phyloP scores from a whole-genome alignment of 1,140 invertebrate genomes.

The Drepana arcuata region DNA sequence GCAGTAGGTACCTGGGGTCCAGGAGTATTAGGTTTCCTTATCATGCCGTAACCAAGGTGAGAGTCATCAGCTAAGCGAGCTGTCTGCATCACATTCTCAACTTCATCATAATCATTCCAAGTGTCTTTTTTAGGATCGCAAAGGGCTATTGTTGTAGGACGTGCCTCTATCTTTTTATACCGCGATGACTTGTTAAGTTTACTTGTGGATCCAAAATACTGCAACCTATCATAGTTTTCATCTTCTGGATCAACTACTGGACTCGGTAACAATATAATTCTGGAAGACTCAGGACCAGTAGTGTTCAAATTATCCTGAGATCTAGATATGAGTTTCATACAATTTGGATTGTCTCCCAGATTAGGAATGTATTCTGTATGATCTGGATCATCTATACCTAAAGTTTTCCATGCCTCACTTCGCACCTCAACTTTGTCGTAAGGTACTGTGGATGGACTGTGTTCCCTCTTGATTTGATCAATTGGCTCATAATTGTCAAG shows the following conservation, averaged over 20 bases:
- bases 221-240: slow-evolving; percentile 82
- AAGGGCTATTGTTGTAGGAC: slow-evolving; percentile 56
- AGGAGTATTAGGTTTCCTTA: slow-evolving; percentile 76
- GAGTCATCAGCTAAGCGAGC: slow-evolving; percentile 82
- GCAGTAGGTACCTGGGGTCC: slow-evolving; percentile 61
- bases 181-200: slow-evolving; percentile 78
- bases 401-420: slow-evolving; percentile 83
- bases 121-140: slow-evolving; percentile 59
- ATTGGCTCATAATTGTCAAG: slow-evolving; percentile 69
- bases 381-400: slow-evolving; percentile 80
- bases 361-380: slow-evolving; percentile 73
- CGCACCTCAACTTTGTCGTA: slow-evolving; percentile 81
- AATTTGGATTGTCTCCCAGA: slow-evolving; percentile 51
- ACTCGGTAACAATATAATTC: slow-evolving; percentile 64
- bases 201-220: slow-evolving; percentile 82
- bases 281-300: slow-evolving; percentile 54
- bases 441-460: slow-evolving; percentile 55
- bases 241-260: slow-evolving; percentile 61
- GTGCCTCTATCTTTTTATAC: slow-evolving; percentile 77
- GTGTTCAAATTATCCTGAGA: slow-evolving; percentile 68
- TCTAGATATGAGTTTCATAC: slow-evolving; percentile 62
- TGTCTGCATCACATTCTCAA: slow-evolving; percentile 75
- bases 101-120: slow-evolving; percentile 80
- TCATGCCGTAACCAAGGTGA: slow-evolving; percentile 83
- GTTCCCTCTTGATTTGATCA: slow-evolving; percentile 41